Conservation (phyloP, 2,113 vertebrate genomes). For the Hydrolagus affinis region DNA sequence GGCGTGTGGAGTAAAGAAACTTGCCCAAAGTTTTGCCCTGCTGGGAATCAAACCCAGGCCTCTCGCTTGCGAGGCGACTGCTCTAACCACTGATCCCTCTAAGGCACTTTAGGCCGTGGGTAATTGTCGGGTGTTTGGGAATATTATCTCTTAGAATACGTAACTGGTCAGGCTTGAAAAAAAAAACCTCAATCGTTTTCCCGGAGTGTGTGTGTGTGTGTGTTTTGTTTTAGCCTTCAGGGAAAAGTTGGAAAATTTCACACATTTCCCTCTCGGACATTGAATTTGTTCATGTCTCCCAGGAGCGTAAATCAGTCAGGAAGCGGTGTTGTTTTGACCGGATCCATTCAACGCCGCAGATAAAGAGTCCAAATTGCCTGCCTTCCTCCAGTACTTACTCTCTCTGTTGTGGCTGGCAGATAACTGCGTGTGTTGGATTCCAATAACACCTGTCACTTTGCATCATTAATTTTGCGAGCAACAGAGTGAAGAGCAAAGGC, state of each 20-base stretch:
- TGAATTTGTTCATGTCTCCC: neutral
- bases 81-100: too few relatives aligned
- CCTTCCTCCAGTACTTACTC: neutral
- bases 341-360: neutral
- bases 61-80: too few relatives aligned
- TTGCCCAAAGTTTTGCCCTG: too few relatives aligned
- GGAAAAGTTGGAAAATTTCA: neutral
- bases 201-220: too few relatives aligned
- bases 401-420: neutral
- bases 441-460: neutral
- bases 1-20: too few relatives aligned
- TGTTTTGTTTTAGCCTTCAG: neutral
- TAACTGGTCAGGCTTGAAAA: neutral
- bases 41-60: too few relatives aligned
- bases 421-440: neutral
- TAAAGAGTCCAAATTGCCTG: neutral
- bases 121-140: too few relatives aligned
- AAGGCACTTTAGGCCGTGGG: too few relatives aligned
- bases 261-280: neutral
- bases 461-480: neutral
- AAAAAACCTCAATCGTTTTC: neutral
- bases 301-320: neutral
- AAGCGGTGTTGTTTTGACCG: neutral
- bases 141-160: too few relatives aligned
- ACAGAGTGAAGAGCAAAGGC: neutral